phyloP scores from a whole-genome alignment of 2,888 invertebrate genomes.

The Orthonevra nobilis region DNA sequence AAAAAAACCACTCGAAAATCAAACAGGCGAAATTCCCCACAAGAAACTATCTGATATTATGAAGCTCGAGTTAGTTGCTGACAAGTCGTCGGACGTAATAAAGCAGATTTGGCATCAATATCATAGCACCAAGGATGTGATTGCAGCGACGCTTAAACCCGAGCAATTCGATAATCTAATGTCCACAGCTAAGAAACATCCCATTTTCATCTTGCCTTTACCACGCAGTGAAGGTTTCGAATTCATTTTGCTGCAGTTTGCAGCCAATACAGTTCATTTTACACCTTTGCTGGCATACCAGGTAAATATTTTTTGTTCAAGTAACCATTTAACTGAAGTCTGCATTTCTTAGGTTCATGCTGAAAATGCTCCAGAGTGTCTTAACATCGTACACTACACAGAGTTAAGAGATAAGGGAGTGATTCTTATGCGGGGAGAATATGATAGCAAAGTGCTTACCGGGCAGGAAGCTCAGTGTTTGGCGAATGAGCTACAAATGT shows the following conservation, averaged over 20 bases:
- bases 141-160: constrained; percentile 86
- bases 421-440: constrained; percentile 92
- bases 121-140: constrained; percentile 88
- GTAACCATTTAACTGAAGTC: not conserved
- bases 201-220: constrained; percentile 89
- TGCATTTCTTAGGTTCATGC: constrained; percentile 84
- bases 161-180: constrained; percentile 83
- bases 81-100: constrained; percentile 87
- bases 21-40: constrained; percentile 79
- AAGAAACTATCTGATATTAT: constrained; percentile 85
- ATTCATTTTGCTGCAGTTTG: constrained; percentile 89
- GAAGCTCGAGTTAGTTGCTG: constrained; percentile 87
- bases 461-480: constrained; percentile 91
- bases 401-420: constrained; percentile 88
- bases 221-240: constrained; percentile 92
- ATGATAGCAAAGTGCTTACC: constrained; percentile 88
- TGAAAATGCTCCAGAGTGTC: constrained; percentile 93
- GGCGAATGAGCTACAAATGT: constrained; percentile 92
- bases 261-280: constrained; percentile 88
- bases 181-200: constrained; percentile 82
- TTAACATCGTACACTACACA: constrained; percentile 89
- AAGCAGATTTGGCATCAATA: constrained; percentile 89
- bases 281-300: constrained; percentile 92
- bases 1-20: constrained; percentile 80
- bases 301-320: constrained; percentile 77